Evolutionary conservation across 1,140 invertebrate species (phyloP).

Genomic region (Drosophila mojavensis): DNA sequence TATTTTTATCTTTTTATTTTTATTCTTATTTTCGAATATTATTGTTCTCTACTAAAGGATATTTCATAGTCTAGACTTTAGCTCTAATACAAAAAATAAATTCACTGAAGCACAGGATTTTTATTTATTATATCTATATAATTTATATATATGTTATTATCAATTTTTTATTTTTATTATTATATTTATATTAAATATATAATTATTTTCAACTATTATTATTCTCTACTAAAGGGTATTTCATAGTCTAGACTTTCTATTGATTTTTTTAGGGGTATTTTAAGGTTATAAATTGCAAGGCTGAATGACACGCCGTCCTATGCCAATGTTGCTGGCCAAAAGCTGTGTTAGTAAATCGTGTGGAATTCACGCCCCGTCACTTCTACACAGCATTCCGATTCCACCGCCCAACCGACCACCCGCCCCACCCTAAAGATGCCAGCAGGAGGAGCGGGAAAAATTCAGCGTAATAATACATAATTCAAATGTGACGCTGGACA

Average conservation of each 20-base stretch:
- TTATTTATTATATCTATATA: too few species aligned
- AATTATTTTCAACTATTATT: background rate
- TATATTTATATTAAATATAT: background rate
- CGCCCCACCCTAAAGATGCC: slow-evolving; percentile 1
- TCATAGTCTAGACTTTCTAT: background rate
- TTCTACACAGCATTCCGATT: slow-evolving; percentile 17
- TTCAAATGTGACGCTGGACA: slow-evolving; percentile 69
- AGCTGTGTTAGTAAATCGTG: slow-evolving; percentile 52
- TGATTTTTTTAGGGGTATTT: background rate
- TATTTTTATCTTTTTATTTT: too few species aligned
- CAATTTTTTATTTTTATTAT: background rate
- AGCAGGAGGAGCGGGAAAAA: slow-evolving; percentile 16
- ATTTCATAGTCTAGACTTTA: too few species aligned
- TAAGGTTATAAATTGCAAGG: slow-evolving; percentile 60
- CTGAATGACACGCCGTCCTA: slow-evolving; percentile 57
- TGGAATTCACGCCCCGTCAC: slow-evolving; percentile 53
- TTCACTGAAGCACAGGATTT: too few species aligned
- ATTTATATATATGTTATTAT: too few species aligned
- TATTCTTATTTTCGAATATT: too few species aligned
- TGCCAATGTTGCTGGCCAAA: slow-evolving; percentile 45
- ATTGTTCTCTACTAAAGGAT: too few species aligned
- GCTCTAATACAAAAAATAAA: too few species aligned
- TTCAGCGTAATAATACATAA: slow-evolving; percentile 67
- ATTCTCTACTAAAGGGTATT: background rate
- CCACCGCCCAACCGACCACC: slow-evolving; percentile 8